Conservation (phyloP, 1,140 invertebrate genomes). For the Diuraphis noxia region DNA sequence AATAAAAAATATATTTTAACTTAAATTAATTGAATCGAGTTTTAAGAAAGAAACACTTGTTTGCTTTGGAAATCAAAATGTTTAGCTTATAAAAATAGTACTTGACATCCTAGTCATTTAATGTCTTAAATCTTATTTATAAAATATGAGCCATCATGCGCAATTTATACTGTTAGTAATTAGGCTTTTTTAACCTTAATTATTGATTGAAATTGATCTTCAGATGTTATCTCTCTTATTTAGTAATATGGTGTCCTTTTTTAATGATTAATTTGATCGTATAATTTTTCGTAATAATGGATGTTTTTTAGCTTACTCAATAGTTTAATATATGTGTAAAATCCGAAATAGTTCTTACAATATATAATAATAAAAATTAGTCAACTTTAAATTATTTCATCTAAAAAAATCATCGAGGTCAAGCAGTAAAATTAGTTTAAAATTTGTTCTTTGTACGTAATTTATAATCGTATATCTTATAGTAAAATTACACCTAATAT, state of each 20-base stretch:
- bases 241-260: not conserved
- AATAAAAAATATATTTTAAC: not conserved
- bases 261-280: not conserved
- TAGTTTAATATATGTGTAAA: not conserved
- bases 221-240: not conserved
- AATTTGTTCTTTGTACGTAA: not conserved
- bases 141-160: not conserved
- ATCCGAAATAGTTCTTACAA: not conserved
- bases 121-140: not conserved
- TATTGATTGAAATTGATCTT: not conserved
- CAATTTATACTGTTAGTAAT: not conserved
- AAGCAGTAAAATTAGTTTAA: too few relatives aligned
- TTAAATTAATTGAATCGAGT: not conserved
- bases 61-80: not conserved
- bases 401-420: not conserved
- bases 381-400: not conserved
- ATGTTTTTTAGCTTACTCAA: not conserved
- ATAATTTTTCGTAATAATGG: not conserved
- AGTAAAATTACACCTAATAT: too few relatives aligned
- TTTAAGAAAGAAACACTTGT: not conserved
- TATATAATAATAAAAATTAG: not conserved
- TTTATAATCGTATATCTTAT: not conserved
- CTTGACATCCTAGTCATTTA: not conserved
- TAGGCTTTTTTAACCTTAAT: not conserved
- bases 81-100: not conserved